Evolutionary conservation across 2,113 vertebrate species (phyloP).

Genomic region (Tympanuchus pallidicinctus): DNA sequence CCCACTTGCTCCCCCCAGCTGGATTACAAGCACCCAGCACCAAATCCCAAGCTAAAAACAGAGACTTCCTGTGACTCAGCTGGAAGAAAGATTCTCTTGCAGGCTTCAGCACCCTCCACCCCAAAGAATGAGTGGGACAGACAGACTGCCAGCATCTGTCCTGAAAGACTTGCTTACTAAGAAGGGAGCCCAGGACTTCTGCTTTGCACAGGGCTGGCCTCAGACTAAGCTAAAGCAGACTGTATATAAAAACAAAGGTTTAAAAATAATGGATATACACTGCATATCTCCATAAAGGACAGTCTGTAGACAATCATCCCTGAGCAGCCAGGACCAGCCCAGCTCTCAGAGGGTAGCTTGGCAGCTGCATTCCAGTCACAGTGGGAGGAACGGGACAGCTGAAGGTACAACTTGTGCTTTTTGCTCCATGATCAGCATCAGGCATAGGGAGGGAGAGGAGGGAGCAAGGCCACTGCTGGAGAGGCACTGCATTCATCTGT

Average conservation of each 20-base stretch:
- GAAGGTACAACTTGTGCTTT: constrained; percentile 3
- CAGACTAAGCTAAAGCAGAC: constrained; percentile 18
- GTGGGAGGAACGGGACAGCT: neutral
- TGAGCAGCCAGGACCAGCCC: constrained; percentile 42
- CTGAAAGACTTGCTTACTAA: neutral
- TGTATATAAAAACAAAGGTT: constrained; percentile 7
- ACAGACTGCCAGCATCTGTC: constrained; percentile 45
- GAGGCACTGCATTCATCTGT: neutral
- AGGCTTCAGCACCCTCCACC: constrained; percentile 49
- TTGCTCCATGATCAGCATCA: neutral
- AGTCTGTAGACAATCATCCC: neutral
- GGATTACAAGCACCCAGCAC: neutral
- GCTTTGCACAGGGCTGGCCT: neutral
- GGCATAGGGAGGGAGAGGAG: neutral
- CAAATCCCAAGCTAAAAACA: constrained; percentile 21
- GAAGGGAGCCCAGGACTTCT: neutral
- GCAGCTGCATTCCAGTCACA: constrained; percentile 4
- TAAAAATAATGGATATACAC: neutral
- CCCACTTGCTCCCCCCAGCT: neutral
- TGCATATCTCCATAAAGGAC: neutral
- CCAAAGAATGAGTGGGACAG: neutral
- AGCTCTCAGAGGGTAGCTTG: neutral
- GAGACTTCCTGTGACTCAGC: constrained; percentile 6
- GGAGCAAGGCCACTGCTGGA: neutral
- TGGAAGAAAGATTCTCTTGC: neutral